Conservation (phyloP, 2,113 vertebrate species). For the Benitochromis conjunctus region DNA sequence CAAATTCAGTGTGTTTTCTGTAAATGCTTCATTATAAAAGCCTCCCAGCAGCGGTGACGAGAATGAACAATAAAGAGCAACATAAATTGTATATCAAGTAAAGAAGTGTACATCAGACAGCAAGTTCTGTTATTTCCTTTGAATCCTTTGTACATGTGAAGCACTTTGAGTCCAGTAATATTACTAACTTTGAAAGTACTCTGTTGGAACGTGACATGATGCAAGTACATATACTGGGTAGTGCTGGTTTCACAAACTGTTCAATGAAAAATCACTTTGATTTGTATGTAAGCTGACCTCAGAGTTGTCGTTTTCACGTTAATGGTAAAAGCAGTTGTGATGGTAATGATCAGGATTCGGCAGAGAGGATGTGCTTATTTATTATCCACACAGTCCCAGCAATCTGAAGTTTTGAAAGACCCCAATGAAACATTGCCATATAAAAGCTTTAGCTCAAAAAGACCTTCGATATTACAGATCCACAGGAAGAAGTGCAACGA, state of each 20-base stretch:
- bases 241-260: not conserved
- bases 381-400: not conserved
- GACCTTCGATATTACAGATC: not conserved
- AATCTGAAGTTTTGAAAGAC: not conserved
- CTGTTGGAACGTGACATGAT: not conserved
- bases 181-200: not conserved
- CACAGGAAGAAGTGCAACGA: not conserved
- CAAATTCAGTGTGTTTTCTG: not conserved
- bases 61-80: not conserved
- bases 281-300: no score
- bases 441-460: not conserved
- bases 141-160: not conserved
- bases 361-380: not conserved
- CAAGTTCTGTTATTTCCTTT: not conserved
- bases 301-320: not conserved
- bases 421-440: not conserved
- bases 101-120: not conserved
- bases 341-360: not conserved
- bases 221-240: not conserved
- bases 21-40: not conserved
- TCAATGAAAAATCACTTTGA: not conserved
- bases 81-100: not conserved
- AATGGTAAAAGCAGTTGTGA: not conserved
- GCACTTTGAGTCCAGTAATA: not conserved
- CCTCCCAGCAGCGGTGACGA: not conserved